phyloP scores from a whole-genome alignment of 2,888 invertebrate genomes.

The Branchipolynoe longqiensis region DNA sequence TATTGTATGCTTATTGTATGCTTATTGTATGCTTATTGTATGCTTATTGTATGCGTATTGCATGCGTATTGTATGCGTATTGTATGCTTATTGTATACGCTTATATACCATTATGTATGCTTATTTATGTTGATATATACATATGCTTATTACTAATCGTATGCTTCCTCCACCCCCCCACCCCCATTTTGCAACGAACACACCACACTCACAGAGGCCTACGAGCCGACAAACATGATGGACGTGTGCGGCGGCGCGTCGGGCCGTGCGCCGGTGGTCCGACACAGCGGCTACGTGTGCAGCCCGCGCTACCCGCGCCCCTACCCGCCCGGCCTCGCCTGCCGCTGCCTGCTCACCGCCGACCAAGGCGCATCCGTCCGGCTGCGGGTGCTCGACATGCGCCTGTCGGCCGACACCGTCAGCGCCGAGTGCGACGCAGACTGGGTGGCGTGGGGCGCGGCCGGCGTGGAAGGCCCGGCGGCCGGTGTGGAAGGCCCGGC shows the following conservation, averaged over 20 bases:
- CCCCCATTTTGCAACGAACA: too few species aligned
- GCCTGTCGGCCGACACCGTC: conserved; percentile 9
- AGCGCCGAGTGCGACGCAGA: conserved; percentile 4
- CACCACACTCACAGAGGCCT: conserved; percentile 29
- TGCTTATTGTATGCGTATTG: too few species aligned
- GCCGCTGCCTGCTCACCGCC: conserved; percentile 44
- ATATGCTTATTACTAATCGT: too few species aligned
- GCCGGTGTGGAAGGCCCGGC: not conserved
- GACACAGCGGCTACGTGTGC: conserved; percentile 46
- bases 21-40: too few species aligned
- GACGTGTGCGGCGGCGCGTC: conserved; percentile 45
- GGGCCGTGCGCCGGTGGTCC: not conserved
- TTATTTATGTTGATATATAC: too few species aligned
- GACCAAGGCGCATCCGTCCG: not conserved
- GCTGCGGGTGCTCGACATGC: conserved; percentile 1
- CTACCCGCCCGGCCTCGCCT: conserved; percentile 31
- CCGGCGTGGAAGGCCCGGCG: not conserved
- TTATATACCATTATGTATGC: too few species aligned
- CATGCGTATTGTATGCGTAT: too few species aligned
- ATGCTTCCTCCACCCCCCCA: too few species aligned
- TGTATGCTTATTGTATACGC: too few species aligned
- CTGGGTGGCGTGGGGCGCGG: not conserved
- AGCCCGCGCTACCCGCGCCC: conserved; percentile 22
- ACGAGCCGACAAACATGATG: conserved; percentile 39
- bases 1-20: too few species aligned